These are phyloP conservation scores for Lindbergichthys nudifrons DNA, from an alignment of 2,797 vertebrate species.

Conservation along the genomic window DNA sequence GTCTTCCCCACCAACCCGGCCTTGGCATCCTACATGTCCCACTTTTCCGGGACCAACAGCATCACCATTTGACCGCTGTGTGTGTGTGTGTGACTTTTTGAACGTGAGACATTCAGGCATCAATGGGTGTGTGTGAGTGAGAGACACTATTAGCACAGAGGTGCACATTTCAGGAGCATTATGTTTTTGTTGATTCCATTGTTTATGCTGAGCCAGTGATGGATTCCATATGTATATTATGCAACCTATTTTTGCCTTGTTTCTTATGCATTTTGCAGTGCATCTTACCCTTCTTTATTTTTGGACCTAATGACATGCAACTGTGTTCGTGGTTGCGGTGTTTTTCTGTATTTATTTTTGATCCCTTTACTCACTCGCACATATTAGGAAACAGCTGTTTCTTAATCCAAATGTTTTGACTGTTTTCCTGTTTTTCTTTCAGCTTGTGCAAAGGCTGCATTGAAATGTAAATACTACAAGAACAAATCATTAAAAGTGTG, in stretches of 20 bases:
- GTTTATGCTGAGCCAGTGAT: conserved; percentile 26
- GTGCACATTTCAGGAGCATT: conserved; percentile 28
- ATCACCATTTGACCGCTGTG: conserved; percentile 90
- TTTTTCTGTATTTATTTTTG: conserved; percentile 67
- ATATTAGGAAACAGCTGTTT: conserved; percentile 22
- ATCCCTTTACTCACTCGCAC: conserved; percentile 10
- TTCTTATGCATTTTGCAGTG: conserved; percentile 42
- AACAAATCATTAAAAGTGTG: conserved; percentile 58
- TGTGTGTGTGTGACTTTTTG: background rate
- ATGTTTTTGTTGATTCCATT: conserved; percentile 13
- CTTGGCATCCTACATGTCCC: conserved; percentile 92
- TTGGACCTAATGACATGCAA: conserved; percentile 7
- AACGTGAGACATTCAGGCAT: too few relatives aligned
- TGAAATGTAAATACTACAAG: conserved; percentile 42
- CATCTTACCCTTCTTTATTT: conserved; percentile 44
- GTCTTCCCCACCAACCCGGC: conserved; percentile 96
- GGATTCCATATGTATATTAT: conserved; percentile 40
- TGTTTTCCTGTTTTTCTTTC: conserved; percentile 26
- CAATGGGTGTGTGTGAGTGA: background rate
- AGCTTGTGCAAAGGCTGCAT: conserved; percentile 14
- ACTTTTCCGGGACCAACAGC: conserved; percentile 92
- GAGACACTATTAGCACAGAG: background rate
- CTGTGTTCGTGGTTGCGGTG: conserved; percentile 22
- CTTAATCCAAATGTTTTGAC: conserved; percentile 32
- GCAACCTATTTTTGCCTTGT: conserved; percentile 40